phyloP scores from a whole-genome alignment of 2,113 vertebrate genomes.

The Tenebrosternarchus preto region DNA sequence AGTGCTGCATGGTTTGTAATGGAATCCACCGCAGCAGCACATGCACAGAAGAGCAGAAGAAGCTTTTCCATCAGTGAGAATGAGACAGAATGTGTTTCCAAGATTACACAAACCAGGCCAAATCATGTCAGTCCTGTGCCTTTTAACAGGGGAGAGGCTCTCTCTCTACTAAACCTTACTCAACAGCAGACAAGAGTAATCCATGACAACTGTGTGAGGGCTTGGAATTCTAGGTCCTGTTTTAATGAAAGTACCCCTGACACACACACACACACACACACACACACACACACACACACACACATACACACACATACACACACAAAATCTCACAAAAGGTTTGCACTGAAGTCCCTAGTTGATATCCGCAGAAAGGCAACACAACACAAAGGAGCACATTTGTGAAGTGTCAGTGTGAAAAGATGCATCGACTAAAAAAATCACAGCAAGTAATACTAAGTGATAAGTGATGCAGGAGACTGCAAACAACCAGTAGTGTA shows the following conservation, averaged over 20 bases:
- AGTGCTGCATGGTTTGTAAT: constrained; percentile 47
- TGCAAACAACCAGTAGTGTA: neutral
- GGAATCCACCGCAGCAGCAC: constrained; percentile 46
- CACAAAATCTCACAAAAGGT: neutral
- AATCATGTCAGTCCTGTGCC: neutral
- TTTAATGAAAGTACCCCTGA: constrained; percentile 31
- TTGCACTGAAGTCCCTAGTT: constrained; percentile 6
- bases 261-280: too few relatives aligned
- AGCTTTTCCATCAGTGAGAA: constrained; percentile 57
- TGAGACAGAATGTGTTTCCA: constrained; percentile 44
- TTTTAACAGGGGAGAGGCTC: neutral
- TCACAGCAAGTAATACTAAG: constrained; percentile 10
- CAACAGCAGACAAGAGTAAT: constrained; percentile 13
- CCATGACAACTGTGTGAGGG: constrained; percentile 31
- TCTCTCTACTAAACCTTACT: neutral
- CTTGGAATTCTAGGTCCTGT: neutral
- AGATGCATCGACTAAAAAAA: constrained; percentile 10
- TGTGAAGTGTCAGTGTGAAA: constrained; percentile 38
- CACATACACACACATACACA: too few relatives aligned
- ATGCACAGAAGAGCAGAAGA: constrained; percentile 37
- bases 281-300: too few relatives aligned
- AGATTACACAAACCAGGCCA: constrained; percentile 14
- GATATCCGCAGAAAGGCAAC: constrained; percentile 32
- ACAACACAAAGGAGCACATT: constrained; percentile 25
- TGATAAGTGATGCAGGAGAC: constrained; percentile 5